Conservation (phyloP, 2,797 vertebrate species). For the Taenioides sp. region DNA sequence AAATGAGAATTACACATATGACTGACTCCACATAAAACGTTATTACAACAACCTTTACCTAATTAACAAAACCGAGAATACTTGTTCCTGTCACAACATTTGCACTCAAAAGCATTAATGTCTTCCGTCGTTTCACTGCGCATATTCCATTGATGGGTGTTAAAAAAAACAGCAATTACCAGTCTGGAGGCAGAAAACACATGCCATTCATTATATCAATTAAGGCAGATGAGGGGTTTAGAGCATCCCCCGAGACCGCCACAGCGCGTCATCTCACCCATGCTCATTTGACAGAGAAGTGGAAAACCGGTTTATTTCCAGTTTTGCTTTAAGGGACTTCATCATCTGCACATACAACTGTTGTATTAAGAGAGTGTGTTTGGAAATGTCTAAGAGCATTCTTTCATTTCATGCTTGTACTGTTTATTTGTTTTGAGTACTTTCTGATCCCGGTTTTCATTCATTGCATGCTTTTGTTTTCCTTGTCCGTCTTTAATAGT, state of each 20-base stretch:
- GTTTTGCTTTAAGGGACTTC: constrained; percentile 44
- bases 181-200: constrained; percentile 73
- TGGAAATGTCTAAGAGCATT: constrained; percentile 16
- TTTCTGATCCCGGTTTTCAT: constrained; percentile 37
- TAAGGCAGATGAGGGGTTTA: constrained; percentile 78
- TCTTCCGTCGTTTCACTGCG: constrained; percentile 74
- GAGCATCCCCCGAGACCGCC: constrained; percentile 72
- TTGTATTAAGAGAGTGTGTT: constrained; percentile 25
- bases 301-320: constrained; percentile 48
- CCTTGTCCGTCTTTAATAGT: constrained; percentile 43
- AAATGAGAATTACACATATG: constrained; percentile 67
- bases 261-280: constrained; percentile 57
- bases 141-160: constrained; percentile 77
- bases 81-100: constrained; percentile 68
- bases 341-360: constrained; percentile 33
- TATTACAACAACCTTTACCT: constrained; percentile 65
- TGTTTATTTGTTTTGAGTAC: constrained; percentile 16
- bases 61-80: constrained; percentile 69
- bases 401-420: constrained; percentile 14
- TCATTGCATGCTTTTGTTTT: constrained; percentile 44
- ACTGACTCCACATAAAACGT: constrained; percentile 69
- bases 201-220: constrained; percentile 82
- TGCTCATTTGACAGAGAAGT: constrained; percentile 60
- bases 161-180: constrained; percentile 83
- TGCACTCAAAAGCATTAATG: constrained; percentile 70